phyloP scores from a whole-genome alignment of 2,797 vertebrate genomes.

The Geotrypetes seraphini region DNA sequence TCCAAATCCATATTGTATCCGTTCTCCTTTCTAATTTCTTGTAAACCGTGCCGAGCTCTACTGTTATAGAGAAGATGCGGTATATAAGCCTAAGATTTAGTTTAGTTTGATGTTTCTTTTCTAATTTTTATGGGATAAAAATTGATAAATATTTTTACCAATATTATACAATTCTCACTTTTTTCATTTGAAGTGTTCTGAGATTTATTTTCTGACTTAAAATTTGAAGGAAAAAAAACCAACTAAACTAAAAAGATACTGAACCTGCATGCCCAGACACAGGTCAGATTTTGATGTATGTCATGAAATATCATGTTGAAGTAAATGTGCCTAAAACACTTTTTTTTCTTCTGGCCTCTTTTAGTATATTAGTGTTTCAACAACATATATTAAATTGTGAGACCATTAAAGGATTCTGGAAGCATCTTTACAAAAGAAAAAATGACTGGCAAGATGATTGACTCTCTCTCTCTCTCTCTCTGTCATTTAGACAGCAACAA shows the following conservation, averaged over 20 bases:
- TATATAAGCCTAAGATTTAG: no score
- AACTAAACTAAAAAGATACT: not conserved
- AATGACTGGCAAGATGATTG: not conserved
- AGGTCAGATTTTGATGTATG: not conserved
- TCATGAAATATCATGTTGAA: not conserved
- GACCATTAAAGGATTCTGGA: slow-evolving; percentile 23
- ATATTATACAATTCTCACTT: not conserved
- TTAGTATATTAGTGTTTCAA: not conserved
- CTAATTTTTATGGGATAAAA: no score
- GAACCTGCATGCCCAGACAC: not conserved
- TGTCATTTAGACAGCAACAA: not conserved
- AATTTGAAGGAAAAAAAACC: not conserved
- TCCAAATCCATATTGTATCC: no score
- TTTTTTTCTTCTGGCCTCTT: slow-evolving; percentile 1
- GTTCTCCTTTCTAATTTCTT: no score
- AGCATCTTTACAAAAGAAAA: slow-evolving; percentile 8
- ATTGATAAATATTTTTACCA: not conserved
- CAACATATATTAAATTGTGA: slow-evolving; percentile 21
- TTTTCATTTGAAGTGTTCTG: not conserved
- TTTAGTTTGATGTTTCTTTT: no score
- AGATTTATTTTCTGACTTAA: not conserved
- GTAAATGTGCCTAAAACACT: slow-evolving; percentile 4
- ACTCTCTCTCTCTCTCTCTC: not conserved
- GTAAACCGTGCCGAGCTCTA: no score
- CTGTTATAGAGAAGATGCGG: no score